A percentile compares a stretch with the other conserved stretches of the same genome.
phyloP scores from a whole-genome alignment of 2,888 invertebrate genomes.

The Calliphora vomitoria region DNA sequence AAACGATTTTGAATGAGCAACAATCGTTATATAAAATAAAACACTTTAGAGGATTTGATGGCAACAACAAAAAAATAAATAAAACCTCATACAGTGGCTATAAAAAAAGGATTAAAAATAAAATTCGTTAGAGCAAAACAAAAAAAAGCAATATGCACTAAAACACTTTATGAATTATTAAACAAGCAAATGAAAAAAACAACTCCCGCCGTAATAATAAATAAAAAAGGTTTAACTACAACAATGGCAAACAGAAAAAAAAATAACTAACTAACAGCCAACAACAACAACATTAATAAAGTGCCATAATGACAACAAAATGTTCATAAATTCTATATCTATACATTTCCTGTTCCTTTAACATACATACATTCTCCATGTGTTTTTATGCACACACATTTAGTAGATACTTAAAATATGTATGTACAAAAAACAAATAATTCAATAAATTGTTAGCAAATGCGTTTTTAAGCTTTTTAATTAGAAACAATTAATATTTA shows the following conservation, averaged over 20 bases:
- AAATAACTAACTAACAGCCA: not conserved
- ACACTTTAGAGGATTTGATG: conserved; percentile 63
- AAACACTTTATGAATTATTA: conserved; percentile 58
- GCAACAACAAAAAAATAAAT: conserved; percentile 27
- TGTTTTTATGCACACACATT: not conserved
- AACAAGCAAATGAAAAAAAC: conserved; percentile 31
- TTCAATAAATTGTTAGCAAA: conserved; percentile 68
- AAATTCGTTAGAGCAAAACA: conserved; percentile 23
- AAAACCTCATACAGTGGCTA: conserved; percentile 7
- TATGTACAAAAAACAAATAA: not conserved
- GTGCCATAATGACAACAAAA: conserved; percentile 45
- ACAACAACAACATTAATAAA: conserved; percentile 40
- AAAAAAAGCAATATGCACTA: conserved; percentile 23
- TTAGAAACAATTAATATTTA: conserved; percentile 70
- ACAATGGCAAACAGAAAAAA: not conserved
- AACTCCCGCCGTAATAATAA: conserved; percentile 51
- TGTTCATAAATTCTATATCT: conserved; percentile 2
- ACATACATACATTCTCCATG: not conserved
- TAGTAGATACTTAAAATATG: not conserved
- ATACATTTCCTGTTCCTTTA: conserved; percentile 40
- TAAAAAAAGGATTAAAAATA: conserved; percentile 63
- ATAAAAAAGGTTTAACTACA: conserved; percentile 50
- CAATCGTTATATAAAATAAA: conserved; percentile 58
- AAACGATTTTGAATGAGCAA: conserved; percentile 64
- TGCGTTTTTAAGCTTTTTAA: conserved; percentile 71